Base-by-base conservation (phyloP, 2,113 vertebrate genomes). In the Aphyosemion australe region DNA sequence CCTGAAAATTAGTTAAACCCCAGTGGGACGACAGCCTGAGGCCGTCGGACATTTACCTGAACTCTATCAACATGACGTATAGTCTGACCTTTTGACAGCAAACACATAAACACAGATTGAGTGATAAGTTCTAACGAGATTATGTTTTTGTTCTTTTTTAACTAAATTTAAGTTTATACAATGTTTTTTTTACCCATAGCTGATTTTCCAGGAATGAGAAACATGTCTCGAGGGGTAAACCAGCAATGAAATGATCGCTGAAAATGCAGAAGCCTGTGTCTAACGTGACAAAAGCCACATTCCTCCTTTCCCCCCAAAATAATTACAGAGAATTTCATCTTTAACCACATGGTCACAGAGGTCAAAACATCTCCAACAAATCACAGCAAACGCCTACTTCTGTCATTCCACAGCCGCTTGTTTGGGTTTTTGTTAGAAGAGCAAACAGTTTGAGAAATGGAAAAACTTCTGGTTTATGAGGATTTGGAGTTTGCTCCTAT, bases 201-300 rank as follows among this genome's bases (percentile, higher is more conserved):
- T 10, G 11, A 39, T 39, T 39, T 12, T 39, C 37, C 11, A 39
- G 11, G 37, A 42, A 42, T 4, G 41, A 42, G 10, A 42, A 11
- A 12, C 41, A 42, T 42, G 9, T 11, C 12, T 42, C 7, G 34
- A 37, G 34, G 7, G 34, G 4, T 37, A 37, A 37, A 37, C 9
- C 34, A 37, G 34, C 34, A 8, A 37, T 37, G 9, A 37, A 37
- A 1, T 19, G 45, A 68, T 68, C 4, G 16, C 31, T 55, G 2
- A 41, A 26, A 64, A 42, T 59, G 39, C 48, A 72, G 19, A 69
- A n/a, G 48, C 7, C 34, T 26, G 51, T 55, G 43, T 31, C 56
- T 14, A 64, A 73, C 58, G 46, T 39, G 74, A 82, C 15, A 72
- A 61, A 72, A 68, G 12, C 19, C 64, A 64, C 86, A 80, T 82